Conservation (phyloP, 2,113 vertebrate species). For the Apus apus region DNA sequence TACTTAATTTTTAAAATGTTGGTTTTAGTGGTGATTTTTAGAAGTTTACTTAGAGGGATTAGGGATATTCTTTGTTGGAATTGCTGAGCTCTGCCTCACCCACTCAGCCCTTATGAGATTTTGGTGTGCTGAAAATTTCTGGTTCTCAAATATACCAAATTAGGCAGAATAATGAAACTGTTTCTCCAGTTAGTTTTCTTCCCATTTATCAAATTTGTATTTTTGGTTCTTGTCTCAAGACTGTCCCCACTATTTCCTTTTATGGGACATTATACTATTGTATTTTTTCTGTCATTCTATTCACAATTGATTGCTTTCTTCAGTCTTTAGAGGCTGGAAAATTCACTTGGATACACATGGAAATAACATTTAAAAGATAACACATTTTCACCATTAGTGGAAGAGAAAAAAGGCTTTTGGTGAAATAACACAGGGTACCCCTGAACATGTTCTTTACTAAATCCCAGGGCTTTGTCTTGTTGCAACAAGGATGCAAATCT, state of each 20-base stretch:
- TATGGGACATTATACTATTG: not conserved
- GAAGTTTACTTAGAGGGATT: not conserved
- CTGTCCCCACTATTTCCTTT: not conserved
- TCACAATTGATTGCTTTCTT: not conserved
- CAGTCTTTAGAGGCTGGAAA: not conserved
- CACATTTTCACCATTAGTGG: not conserved
- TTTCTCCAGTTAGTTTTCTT: not conserved
- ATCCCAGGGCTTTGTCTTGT: not conserved
- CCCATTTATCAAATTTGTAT: not conserved
- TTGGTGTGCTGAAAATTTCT: not conserved
- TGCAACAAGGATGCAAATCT: not conserved
- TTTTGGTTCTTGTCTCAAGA: not conserved
- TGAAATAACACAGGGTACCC: not conserved
- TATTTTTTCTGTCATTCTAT: not conserved
- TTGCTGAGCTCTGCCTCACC: not conserved
- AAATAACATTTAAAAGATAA: not conserved
- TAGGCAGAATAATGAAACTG: not conserved
- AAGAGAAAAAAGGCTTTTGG: not conserved
- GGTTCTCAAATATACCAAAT: not conserved
- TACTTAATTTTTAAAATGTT: not conserved
- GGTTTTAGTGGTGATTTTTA: not conserved
- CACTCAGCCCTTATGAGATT: not conserved
- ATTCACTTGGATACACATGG: not conserved
- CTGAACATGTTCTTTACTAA: not conserved
- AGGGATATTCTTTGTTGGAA: not conserved